Conservation (phyloP, 2,113 vertebrate genomes). For the Odobenus rosmarus region DNA sequence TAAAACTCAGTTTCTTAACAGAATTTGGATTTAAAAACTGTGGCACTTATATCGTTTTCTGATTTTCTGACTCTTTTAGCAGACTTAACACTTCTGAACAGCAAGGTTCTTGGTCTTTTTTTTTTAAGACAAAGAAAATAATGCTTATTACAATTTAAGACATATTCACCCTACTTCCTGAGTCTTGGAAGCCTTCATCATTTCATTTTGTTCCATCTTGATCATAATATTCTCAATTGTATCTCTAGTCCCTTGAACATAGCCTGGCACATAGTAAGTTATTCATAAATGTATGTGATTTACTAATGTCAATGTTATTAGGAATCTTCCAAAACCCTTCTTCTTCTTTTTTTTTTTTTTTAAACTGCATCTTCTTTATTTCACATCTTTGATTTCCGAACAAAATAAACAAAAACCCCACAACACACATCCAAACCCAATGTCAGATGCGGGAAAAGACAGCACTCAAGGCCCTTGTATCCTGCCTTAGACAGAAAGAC, state of each 20-base stretch:
- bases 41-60: not conserved
- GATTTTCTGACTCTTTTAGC: not conserved
- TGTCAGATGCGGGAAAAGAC: not conserved
- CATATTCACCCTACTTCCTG: not conserved
- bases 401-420: not conserved
- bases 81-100: not conserved
- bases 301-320: not conserved
- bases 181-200: not conserved
- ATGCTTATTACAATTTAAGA: not conserved
- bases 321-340: not conserved
- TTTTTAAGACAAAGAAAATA: not conserved
- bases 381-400: not conserved
- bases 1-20: slow-evolving; percentile 12
- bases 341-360: not conserved
- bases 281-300: not conserved
- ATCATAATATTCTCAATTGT: not conserved
- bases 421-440: not conserved
- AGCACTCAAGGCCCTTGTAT: not conserved
- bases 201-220: not conserved
- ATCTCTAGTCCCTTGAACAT: not conserved
- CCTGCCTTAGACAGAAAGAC: not conserved
- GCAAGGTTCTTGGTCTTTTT: not conserved
- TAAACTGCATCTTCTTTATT: not conserved
- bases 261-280: not conserved
- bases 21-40: slow-evolving; percentile 12